Evolutionary conservation across 2,113 vertebrate genomes (phyloP), one percentile per base, ranked within the genome.

Genomic region (Ramphastos sulfuratus): DNA sequence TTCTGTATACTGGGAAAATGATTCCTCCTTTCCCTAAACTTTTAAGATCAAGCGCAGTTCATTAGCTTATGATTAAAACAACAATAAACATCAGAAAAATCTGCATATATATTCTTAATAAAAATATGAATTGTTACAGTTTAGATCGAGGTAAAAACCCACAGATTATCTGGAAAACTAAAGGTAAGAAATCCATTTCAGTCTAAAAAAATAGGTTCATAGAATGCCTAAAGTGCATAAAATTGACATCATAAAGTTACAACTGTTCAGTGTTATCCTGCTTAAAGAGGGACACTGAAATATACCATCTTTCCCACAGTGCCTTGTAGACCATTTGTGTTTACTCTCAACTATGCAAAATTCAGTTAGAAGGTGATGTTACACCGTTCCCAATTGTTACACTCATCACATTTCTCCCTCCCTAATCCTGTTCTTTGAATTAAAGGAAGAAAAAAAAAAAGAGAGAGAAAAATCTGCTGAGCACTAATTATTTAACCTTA

Each of bases 401-500:
- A 93, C 82, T 96, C 87, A 94, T 97, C 96, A 96, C 97, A 98
- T 96, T 97, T 93, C 63, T 80, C 94, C 70, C 83, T 12, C 93
- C 84, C 86, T 97, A 97, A 97, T 97, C 96, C 95, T 91, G 85
- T 85, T 94, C 95, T 97, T 98, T 97, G 93, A 97, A 97, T 96
- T 94, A 91, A 94, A 85, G 7, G 12, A 66, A 59, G 9, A 78
- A 52, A 73, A 65, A 46, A 65, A 27, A 64, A 63, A 44, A 89
- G 89, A 8, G 33, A 66, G 50, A 85, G 70, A 95, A 95, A 97
- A 97, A 96, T 91, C 94, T 98, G 97, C 98, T 98, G 98, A 98
- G 97, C 97, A 97, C 98, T 98, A 98, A 98, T 99, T 99, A 99
- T 99, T 99, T 99, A 99, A 98, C 98, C 98, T 99, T 98, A 98